Conservation (phyloP, 2,113 vertebrate species). For the Myotis lucifugus region DNA sequence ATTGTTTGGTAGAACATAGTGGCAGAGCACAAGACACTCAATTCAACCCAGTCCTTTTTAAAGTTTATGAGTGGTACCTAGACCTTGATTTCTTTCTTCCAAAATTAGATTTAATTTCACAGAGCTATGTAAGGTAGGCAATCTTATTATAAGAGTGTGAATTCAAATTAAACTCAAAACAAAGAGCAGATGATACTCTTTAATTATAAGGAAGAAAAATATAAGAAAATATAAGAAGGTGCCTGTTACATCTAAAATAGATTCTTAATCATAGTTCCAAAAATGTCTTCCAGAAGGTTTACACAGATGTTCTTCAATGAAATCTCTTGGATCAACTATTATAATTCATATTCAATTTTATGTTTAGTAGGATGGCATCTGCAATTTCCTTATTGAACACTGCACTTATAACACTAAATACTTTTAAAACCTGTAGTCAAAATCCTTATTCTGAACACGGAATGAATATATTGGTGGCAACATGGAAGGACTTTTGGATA, state of each 20-base stretch:
- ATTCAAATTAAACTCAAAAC: constrained; percentile 59
- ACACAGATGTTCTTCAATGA: constrained; percentile 76
- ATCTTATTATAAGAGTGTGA: constrained; percentile 45
- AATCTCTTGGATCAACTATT: constrained; percentile 69
- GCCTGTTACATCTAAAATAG: constrained; percentile 71
- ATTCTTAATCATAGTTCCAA: constrained; percentile 75
- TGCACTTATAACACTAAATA: not conserved
- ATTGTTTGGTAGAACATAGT: not conserved
- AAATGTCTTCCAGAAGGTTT: constrained; percentile 77
- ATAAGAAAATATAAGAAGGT: constrained; percentile 60
- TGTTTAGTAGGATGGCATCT: constrained; percentile 71
- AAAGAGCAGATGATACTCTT: constrained; percentile 73
- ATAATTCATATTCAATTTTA: constrained; percentile 69
- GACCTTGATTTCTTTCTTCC: not conserved
- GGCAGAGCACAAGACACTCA: not conserved
- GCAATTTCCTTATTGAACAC: constrained; percentile 60
- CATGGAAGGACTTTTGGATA: not conserved
- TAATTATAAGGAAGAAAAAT: constrained; percentile 71
- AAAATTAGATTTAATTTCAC: constrained; percentile 49
- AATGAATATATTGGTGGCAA: not conserved
- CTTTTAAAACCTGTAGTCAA: not conserved
- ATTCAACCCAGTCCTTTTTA: not conserved
- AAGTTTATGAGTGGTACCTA: not conserved
- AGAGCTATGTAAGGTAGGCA: constrained; percentile 10
- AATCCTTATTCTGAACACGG: not conserved